Conservation (phyloP, 2,113 vertebrate genomes). For the Nestor notabilis region DNA sequence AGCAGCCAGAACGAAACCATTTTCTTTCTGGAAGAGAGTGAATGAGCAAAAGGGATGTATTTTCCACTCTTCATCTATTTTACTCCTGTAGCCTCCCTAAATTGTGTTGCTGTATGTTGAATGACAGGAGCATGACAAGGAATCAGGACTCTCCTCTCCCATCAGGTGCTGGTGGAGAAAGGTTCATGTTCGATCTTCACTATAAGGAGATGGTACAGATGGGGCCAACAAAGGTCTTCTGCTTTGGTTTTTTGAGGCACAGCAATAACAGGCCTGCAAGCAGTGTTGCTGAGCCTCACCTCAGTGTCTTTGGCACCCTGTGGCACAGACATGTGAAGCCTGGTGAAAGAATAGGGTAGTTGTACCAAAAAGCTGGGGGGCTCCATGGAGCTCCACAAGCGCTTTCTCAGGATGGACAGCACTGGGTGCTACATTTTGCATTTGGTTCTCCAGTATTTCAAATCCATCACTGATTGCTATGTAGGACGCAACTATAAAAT, state of each 20-base stretch:
- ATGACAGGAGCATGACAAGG: neutral
- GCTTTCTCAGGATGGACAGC: neutral
- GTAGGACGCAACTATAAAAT: neutral
- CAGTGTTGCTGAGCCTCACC: neutral
- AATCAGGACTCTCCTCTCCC: neutral
- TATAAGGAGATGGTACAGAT: neutral
- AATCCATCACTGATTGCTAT: neutral
- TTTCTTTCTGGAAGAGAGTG: neutral
- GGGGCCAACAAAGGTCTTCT: neutral
- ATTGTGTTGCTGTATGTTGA: neutral
- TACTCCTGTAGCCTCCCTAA: neutral
- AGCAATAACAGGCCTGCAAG: neutral
- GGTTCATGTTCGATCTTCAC: neutral
- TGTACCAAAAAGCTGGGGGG: accelerated
- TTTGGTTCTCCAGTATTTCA: neutral
- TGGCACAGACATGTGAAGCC: accelerated
- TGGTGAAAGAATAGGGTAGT: neutral
- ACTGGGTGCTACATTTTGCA: neutral
- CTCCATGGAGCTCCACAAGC: neutral
- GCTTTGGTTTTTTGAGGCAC: neutral
- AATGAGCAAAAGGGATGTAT: neutral
- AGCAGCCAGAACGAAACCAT: neutral
- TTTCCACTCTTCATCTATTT: neutral
- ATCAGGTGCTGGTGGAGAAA: neutral
- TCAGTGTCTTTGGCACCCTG: neutral